Conservation (phyloP, 2,888 invertebrate genomes). For the Unio pictorum region DNA sequence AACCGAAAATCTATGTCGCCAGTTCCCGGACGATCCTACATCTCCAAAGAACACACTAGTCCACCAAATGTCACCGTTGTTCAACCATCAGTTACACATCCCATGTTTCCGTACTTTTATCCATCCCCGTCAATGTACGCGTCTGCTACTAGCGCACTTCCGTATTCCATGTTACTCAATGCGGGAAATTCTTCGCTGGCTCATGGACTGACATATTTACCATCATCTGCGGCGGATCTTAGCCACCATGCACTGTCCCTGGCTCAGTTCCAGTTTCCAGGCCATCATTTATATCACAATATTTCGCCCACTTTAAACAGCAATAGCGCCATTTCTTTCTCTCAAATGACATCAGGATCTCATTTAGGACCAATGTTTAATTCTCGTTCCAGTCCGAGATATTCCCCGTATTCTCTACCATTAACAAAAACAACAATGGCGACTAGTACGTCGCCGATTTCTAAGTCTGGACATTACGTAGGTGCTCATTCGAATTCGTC, state of each 20-base stretch:
- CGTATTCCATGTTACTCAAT: conserved; percentile 56
- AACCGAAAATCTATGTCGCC: too few species aligned
- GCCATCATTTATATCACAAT: conserved; percentile 78
- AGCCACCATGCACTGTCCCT: conserved; percentile 77
- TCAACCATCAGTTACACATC: conserved; percentile 90
- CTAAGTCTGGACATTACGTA: conserved; percentile 53
- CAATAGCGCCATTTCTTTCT: conserved; percentile 65
- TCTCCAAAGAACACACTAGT: conserved; percentile 48
- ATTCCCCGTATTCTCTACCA: conserved; percentile 87
- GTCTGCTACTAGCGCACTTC: conserved; percentile 78
- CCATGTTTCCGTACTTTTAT: conserved; percentile 92
- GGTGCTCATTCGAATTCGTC: conserved; percentile 43
- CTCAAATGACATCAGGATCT: conserved; percentile 35
- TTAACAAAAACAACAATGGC: conserved; percentile 62
- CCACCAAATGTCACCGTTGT: conserved; percentile 88
- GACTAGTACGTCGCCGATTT: conserved; percentile 66
- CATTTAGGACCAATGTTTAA: conserved; percentile 70
- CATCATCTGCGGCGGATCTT: conserved; percentile 55
- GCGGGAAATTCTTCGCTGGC: conserved; percentile 44
- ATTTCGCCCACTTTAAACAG: conserved; percentile 66
- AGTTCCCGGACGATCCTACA: too few species aligned
- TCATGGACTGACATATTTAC: conserved; percentile 46
- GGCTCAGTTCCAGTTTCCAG: conserved; percentile 87
- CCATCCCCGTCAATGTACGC: conserved; percentile 78
- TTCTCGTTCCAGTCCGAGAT: conserved; percentile 79